Conservation (phyloP, 2,888 invertebrate genomes). For the Harpagoxenus sublaevis region DNA sequence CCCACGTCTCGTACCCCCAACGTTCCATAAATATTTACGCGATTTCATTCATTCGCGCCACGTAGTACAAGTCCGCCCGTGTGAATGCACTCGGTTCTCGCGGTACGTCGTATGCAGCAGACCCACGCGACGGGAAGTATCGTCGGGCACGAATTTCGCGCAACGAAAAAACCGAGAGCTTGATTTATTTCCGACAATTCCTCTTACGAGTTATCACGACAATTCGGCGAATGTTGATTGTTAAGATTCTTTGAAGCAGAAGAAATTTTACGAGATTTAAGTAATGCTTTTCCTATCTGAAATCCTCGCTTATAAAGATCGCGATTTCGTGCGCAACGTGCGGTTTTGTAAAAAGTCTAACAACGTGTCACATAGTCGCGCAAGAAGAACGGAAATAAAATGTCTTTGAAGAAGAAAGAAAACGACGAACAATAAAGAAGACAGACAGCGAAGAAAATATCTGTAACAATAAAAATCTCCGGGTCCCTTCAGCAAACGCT, state of each 20-base stretch:
- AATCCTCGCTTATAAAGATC: neutral
- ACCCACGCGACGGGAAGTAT: conserved; percentile 78
- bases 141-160: conserved; percentile 51
- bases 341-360: neutral
- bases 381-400: conserved; percentile 1
- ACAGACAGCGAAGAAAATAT: neutral
- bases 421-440: neutral
- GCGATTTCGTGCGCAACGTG: neutral
- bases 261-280: conserved; percentile 1
- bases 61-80: conserved; percentile 66
- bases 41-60: conserved; percentile 79
- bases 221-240: conserved; percentile 52
- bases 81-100: conserved; percentile 70
- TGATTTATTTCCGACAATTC: neutral
- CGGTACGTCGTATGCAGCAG: conserved; percentile 54
- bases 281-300: neutral
- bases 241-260: neutral
- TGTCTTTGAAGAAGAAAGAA: neutral
- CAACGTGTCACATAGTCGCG: neutral
- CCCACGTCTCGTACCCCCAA: conserved; percentile 65
- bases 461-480: conserved; percentile 11
- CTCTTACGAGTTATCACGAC: neutral
- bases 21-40: conserved; percentile 82
- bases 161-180: conserved; percentile 44
- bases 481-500: neutral